Conservation (phyloP, 1,140 invertebrate species). For the Nephila pilipes region DNA sequence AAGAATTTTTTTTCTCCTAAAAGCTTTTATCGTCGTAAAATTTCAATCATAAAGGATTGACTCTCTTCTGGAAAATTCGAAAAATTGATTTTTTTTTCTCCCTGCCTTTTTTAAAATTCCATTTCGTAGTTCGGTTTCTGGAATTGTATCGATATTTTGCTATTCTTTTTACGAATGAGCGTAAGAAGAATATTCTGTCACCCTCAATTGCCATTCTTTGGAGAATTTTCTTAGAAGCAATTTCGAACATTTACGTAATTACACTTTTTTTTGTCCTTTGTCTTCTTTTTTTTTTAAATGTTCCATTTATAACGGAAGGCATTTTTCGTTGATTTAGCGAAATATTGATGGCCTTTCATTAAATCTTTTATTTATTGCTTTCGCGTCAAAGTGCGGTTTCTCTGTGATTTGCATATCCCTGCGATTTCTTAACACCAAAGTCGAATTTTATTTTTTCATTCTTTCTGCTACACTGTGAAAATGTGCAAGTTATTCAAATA, state of each 20-base stretch:
- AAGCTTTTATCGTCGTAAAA: constrained; percentile 30
- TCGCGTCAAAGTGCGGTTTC: neutral
- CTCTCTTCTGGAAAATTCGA: neutral
- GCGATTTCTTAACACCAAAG: too few relatives aligned
- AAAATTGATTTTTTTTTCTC: constrained; percentile 18
- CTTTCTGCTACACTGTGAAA: too few relatives aligned
- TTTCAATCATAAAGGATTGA: constrained; percentile 70
- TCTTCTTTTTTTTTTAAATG: neutral
- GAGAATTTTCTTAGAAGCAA: neutral
- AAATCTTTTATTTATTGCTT: constrained; percentile 16
- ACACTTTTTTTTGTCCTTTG: neutral
- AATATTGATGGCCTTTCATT: neutral
- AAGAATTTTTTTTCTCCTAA: neutral
- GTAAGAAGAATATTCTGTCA: neutral
- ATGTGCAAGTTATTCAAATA: too few relatives aligned
- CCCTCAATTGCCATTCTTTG: neutral
- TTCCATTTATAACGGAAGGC: neutral
- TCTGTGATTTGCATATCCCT: too few relatives aligned
- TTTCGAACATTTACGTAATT: neutral
- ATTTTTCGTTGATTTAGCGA: neutral
- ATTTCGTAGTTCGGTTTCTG: neutral
- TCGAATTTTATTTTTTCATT: too few relatives aligned
- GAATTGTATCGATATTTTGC: neutral
- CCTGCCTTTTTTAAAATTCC: neutral
- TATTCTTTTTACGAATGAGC: neutral